Conservation (phyloP, 2,113 vertebrate genomes). For the Glareola pratincola region DNA sequence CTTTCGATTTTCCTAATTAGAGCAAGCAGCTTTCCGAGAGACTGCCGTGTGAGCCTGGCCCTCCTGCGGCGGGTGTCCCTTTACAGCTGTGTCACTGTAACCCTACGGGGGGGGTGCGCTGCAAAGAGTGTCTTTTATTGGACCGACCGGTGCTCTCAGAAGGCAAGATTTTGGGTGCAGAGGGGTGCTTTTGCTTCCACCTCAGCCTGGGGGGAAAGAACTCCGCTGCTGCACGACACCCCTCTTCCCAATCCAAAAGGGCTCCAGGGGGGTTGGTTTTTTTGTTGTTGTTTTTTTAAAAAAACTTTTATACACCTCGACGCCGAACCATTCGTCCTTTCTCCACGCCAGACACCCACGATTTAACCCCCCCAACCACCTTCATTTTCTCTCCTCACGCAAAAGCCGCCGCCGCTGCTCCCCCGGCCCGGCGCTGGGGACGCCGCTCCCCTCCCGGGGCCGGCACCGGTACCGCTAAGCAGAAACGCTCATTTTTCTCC, state of each 20-base stretch:
- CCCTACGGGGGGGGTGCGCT: rapidly evolving
- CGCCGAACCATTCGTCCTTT: not conserved
- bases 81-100: rapidly evolving
- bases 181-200: not conserved
- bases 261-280: not conserved
- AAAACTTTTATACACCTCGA: rapidly evolving
- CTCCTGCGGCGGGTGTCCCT: rapidly evolving
- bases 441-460: not conserved
- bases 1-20: not conserved
- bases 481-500: not conserved
- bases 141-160: rapidly evolving
- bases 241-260: not conserved
- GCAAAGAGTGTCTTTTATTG: rapidly evolving
- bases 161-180: not conserved
- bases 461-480: not conserved
- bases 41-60: rapidly evolving
- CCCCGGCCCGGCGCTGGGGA: not conserved
- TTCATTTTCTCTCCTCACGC: not conserved
- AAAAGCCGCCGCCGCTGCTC: not conserved
- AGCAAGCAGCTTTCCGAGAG: not conserved
- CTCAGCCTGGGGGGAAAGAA: not conserved
- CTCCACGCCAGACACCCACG: not conserved
- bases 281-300: not conserved
- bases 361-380: not conserved
- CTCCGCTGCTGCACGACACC: rapidly evolving